A percentile compares a stretch with the other conserved stretches of the same genome.
These are phyloP conservation scores for Saccostrea cuccullata DNA, from an alignment of 1,140 invertebrate species.

Conservation along the genomic window DNA sequence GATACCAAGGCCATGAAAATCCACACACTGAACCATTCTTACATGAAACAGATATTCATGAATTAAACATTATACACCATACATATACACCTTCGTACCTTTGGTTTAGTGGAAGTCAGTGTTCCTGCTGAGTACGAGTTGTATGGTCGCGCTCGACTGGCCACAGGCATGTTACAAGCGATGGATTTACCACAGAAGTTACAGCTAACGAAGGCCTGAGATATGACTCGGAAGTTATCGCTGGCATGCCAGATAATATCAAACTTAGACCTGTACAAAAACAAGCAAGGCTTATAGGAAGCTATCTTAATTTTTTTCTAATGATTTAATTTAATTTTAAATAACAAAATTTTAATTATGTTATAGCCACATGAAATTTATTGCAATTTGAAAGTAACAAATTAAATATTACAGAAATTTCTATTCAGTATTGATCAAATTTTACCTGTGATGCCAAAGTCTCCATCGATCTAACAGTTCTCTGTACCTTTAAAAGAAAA, in stretches of 20 bases:
- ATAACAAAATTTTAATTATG: too few relatives aligned
- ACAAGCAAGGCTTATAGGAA: neutral
- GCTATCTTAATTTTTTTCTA: too few relatives aligned
- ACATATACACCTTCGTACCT: constrained; percentile 52
- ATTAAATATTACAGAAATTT: too few relatives aligned
- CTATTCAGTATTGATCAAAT: too few relatives aligned
- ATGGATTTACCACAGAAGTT: constrained; percentile 97
- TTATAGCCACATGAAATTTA: too few relatives aligned
- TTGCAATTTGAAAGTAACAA: too few relatives aligned
- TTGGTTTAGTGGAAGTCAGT: constrained; percentile 62
- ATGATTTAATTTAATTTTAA: too few relatives aligned
- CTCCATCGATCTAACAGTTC: constrained; percentile 88
- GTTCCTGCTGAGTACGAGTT: constrained; percentile 48
- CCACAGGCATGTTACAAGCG: constrained; percentile 79
- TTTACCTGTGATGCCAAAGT: constrained; percentile 86
- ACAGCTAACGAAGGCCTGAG: constrained; percentile 93
- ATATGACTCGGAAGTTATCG: constrained; percentile 83
- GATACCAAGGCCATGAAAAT: too few relatives aligned
- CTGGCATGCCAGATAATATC: constrained; percentile 86
- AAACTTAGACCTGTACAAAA: constrained; percentile 80
- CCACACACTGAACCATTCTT: too few relatives aligned
- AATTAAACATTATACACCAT: neutral
- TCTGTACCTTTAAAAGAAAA: constrained; percentile 83
- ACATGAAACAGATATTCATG: too few relatives aligned
- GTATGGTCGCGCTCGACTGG: constrained; percentile 47